phyloP scores from a whole-genome alignment of 37 sponge, comb jelly and placozoan genomes.

The Axinella damicornis region DNA sequence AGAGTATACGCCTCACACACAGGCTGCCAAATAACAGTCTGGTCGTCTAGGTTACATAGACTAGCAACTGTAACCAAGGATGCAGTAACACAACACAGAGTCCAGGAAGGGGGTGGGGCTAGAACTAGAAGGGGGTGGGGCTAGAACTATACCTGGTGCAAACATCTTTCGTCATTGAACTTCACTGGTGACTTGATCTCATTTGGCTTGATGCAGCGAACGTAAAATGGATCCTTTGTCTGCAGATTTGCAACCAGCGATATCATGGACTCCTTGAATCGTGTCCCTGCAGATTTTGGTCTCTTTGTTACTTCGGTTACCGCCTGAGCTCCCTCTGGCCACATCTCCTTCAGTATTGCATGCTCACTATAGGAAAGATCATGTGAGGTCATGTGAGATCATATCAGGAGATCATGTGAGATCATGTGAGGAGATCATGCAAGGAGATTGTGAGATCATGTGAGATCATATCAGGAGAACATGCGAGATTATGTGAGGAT shows the following conservation, averaged over 20 bases:
- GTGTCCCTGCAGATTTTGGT: slow-evolving; percentile 81
- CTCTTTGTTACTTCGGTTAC: slow-evolving; percentile 79
- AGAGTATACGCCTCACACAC: not conserved
- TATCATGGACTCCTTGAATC: slow-evolving; percentile 86
- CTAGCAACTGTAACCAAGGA: too few relatives aligned
- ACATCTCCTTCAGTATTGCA: slow-evolving; percentile 74
- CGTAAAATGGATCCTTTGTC: slow-evolving; percentile 83
- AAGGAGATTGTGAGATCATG: not conserved
- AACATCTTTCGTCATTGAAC: slow-evolving; percentile 65
- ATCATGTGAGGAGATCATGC: not conserved
- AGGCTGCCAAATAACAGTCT: not conserved
- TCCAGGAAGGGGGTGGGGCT: too few relatives aligned
- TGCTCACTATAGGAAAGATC: slow-evolving; percentile 31
- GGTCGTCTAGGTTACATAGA: too few relatives aligned
- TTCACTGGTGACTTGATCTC: slow-evolving; percentile 61
- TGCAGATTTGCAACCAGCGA: slow-evolving; percentile 72
- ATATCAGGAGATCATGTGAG: slow-evolving; percentile 21
- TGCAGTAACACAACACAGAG: too few relatives aligned
- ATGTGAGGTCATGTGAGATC: not conserved
- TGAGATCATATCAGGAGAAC: not conserved
- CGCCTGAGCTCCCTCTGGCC: slow-evolving; percentile 84
- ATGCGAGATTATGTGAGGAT: not conserved
- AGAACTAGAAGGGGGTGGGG: too few relatives aligned
- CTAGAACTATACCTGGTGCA: slow-evolving; percentile 76
- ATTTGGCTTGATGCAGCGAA: slow-evolving; percentile 90